phyloP scores from a whole-genome alignment of 2,888 invertebrate species.

The Dusona sp. region DNA sequence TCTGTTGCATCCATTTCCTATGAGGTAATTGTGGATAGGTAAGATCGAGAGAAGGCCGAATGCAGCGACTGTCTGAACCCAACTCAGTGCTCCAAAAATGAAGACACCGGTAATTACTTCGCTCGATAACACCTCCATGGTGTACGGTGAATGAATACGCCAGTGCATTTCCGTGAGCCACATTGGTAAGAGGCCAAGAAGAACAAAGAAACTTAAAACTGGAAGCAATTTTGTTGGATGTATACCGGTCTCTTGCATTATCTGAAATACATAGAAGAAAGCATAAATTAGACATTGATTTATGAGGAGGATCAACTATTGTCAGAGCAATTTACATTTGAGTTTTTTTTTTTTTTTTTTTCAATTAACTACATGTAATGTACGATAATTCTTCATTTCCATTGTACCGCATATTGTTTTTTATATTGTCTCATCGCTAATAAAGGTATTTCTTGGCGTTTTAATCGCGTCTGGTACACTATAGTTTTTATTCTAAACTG shows the following conservation, averaged over 20 bases:
- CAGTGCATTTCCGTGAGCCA: neutral
- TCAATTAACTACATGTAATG: neutral
- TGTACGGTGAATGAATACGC: neutral
- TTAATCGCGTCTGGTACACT: no score
- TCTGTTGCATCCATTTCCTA: neutral
- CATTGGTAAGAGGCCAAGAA: neutral
- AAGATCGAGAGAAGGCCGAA: neutral
- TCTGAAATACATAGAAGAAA: neutral
- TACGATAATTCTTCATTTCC: no score
- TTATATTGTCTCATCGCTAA: no score
- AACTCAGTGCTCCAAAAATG: neutral
- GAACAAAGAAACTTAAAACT: neutral
- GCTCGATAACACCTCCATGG: no score
- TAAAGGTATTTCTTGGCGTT: no score
- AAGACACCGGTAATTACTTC: neutral
- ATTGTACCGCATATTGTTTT: no score
- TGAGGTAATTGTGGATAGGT: neutral
- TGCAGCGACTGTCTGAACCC: neutral
- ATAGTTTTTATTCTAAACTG: no score
- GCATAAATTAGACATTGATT: neutral
- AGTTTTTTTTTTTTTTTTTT: neutral
- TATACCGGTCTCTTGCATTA: neutral
- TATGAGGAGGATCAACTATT: neutral
- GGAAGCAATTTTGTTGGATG: neutral
- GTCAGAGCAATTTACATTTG: neutral